Conservation (phyloP, 1,140 invertebrate genomes). For the Drosophila hydei region DNA sequence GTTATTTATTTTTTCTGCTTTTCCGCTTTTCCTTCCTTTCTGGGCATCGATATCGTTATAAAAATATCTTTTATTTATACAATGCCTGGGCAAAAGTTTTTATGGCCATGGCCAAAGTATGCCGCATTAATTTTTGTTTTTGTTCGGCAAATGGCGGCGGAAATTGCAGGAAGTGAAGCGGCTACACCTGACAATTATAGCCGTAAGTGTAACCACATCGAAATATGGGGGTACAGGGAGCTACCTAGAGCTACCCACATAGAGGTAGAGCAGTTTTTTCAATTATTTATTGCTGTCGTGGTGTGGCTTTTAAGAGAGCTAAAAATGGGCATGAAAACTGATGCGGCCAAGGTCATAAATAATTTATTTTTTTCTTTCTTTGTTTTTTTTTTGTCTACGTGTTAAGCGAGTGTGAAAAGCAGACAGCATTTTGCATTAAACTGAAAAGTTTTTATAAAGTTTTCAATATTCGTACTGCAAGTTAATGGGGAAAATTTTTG, state of each 20-base stretch:
- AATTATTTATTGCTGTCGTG: constrained; percentile 41
- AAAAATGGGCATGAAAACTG: constrained; percentile 38
- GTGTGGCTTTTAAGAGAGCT: constrained; percentile 5
- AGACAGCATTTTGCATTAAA: constrained; percentile 1
- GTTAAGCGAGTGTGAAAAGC: neutral
- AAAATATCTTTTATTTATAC: constrained; percentile 36
- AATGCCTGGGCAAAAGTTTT: constrained; percentile 38
- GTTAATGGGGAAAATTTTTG: no score
- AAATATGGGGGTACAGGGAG: neutral
- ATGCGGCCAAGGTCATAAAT: constrained; percentile 40
- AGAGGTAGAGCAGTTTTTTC: constrained; percentile 10
- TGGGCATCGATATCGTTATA: constrained; percentile 12
- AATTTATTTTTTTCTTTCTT: constrained; percentile 8
- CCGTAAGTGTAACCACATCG: constrained; percentile 48
- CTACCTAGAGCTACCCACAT: neutral
- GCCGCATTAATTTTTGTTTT: constrained; percentile 50
- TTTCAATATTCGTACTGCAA: no score
- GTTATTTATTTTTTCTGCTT: constrained; percentile 30
- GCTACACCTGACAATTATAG: constrained; percentile 77
- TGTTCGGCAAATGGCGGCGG: constrained; percentile 32
- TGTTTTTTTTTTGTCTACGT: neutral
- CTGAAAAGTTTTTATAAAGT: no score
- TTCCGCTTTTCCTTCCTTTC: constrained; percentile 7
- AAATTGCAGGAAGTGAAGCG: constrained; percentile 70
- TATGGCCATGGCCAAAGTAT: constrained; percentile 55